These are phyloP conservation scores for Drosophila lacicola DNA, from an alignment of 2,888 invertebrate species.

Conservation along the genomic window DNA sequence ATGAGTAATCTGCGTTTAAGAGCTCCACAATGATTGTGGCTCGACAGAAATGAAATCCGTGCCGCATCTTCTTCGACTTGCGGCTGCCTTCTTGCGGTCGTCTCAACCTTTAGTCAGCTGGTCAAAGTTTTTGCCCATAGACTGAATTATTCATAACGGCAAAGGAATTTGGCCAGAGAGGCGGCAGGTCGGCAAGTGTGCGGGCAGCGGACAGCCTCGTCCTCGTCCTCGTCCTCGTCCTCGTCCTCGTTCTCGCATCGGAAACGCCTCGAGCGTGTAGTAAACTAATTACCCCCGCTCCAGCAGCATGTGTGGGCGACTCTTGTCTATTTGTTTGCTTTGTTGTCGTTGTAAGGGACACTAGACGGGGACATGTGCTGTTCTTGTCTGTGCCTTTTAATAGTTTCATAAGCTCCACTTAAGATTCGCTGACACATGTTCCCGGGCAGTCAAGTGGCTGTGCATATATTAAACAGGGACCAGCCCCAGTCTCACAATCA, in stretches of 20 bases:
- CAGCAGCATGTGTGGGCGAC: constrained; percentile 24
- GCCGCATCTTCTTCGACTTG: constrained; percentile 56
- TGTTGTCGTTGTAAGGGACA: constrained; percentile 43
- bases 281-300: constrained; percentile 74
- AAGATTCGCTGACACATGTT: constrained; percentile 85
- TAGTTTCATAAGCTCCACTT: constrained; percentile 85
- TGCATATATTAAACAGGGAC: constrained; percentile 65
- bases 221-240: neutral
- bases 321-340: constrained; percentile 38
- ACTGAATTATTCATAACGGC: constrained; percentile 73
- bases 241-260: neutral
- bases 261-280: constrained; percentile 73
- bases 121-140: constrained; percentile 64
- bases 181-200: constrained; percentile 6
- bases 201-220: constrained; percentile 24
- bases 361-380: constrained; percentile 41
- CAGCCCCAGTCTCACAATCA: constrained; percentile 31
- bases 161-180: neutral
- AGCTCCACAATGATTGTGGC: constrained; percentile 50
- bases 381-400: constrained; percentile 72
- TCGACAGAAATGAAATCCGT: constrained; percentile 26
- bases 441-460: constrained; percentile 79
- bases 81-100: constrained; percentile 58
- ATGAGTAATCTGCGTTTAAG: constrained; percentile 81
- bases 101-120: constrained; percentile 50